Percentiles rank a stretch among this genome's conserved stretches.
Conservation (phyloP, 2,888 invertebrate species). For the Nomada hirtipes region DNA sequence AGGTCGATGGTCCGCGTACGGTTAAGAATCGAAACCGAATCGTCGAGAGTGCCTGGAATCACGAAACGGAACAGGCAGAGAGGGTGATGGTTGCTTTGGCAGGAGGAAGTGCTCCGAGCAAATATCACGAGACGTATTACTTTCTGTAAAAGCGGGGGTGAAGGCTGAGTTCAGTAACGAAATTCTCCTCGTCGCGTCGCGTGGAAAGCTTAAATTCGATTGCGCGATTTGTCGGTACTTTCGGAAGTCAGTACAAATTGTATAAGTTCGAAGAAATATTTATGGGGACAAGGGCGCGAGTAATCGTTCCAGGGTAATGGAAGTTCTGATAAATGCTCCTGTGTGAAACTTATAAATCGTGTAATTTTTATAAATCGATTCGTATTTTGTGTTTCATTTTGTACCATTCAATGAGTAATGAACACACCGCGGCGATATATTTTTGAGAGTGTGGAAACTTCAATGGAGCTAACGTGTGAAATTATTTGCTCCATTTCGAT, state of each 20-base stretch:
- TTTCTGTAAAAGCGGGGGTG: conserved; percentile 62
- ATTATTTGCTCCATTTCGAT: too few species aligned
- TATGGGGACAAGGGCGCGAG: conserved; percentile 12
- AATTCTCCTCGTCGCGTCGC: conserved; percentile 59
- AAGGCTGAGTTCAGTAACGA: conserved; percentile 61
- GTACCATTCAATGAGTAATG: too few species aligned
- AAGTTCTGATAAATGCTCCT: neutral
- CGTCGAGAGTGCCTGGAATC: conserved; percentile 19
- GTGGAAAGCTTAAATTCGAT: conserved; percentile 56
- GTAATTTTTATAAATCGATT: neutral
- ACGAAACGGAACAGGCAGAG: conserved; percentile 26
- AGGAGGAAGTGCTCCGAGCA: conserved; percentile 56
- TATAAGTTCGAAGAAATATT: conserved; percentile 40
- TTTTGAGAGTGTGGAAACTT: too few species aligned
- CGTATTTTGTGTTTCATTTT: too few species aligned
- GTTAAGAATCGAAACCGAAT: conserved; percentile 48
- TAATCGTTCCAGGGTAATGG: conserved; percentile 12
- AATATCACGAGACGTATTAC: conserved; percentile 77
- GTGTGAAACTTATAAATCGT: neutral
- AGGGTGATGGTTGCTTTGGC: neutral
- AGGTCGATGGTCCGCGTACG: conserved; percentile 13
- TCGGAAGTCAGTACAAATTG: conserved; percentile 6
- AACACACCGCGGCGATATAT: too few species aligned
- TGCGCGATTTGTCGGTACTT: conserved; percentile 27
- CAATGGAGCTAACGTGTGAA: too few species aligned